These are phyloP conservation scores for Geophilus truncorum DNA, from an alignment of 2,888 invertebrate genomes.

Conservation along the genomic window DNA sequence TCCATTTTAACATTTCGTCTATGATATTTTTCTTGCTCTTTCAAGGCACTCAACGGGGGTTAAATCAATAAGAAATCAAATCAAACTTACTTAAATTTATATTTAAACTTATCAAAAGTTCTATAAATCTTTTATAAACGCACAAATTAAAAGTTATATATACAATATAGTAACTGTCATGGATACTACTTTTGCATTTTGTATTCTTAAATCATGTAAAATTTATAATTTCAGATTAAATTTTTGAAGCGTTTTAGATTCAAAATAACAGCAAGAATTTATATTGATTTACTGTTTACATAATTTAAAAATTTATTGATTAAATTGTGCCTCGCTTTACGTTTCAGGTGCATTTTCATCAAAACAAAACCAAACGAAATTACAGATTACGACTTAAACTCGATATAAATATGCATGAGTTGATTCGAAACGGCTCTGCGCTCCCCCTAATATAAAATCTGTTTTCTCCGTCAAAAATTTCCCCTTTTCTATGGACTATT, in stretches of 20 bases:
- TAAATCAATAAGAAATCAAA: neutral
- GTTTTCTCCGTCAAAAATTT: neutral
- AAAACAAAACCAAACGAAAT: neutral
- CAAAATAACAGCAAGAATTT: neutral
- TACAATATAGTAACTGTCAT: too few species aligned
- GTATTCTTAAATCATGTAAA: neutral
- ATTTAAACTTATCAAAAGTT: neutral
- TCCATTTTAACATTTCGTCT: neutral
- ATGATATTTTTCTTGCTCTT: neutral
- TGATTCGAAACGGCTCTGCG: neutral
- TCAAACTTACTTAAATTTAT: neutral
- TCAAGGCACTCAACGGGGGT: neutral
- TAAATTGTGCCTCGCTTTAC: neutral
- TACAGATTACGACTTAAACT: neutral
- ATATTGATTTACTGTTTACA: neutral
- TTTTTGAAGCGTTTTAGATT: neutral
- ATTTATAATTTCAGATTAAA: neutral
- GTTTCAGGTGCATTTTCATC: neutral
- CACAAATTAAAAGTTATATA: too few species aligned
- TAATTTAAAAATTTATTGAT: neutral
- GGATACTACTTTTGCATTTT: neutral
- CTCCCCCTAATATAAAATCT: neutral
- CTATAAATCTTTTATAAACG: too few species aligned
- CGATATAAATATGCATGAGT: neutral
- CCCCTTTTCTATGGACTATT: slow-evolving; percentile 9